Base-by-base conservation (phyloP, 2,113 vertebrate species). In the Vidua chalybeata region DNA sequence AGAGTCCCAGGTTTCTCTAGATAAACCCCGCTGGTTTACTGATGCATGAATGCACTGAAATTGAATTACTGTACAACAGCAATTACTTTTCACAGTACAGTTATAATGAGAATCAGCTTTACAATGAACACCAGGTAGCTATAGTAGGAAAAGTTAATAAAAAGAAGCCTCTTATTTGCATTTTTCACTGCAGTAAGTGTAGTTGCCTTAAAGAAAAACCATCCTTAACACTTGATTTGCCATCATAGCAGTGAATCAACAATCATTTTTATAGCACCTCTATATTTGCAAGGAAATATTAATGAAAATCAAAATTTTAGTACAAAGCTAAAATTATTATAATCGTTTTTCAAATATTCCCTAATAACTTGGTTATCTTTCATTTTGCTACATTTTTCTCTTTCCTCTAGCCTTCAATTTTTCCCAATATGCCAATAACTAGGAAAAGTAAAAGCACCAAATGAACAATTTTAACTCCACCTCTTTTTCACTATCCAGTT, bases 41-140 rank as follows among this genome's bases (percentile, higher is more conserved):
- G 98, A 97, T 95, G 98, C 96, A 93, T 97, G 98, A 97, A 98
- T 94, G 96, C 95, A 80, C 97, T 94, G 98, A 99, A 99, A 99
- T 98, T 99, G 98, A 99, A 99, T 99, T 98, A 98, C 98, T 98
- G 98, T 98, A 99, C 98, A 98, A 97, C 97, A 96, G 97, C 98
- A 98, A 98, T 98, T 98, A 98, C 98, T 98, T 98, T 97, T 97
- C 97, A 96, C 97, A 95, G 97, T 72, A 96, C 93, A 94, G 94
- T 96, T 97, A 97, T 97, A 98, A 98, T 97, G 96, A 98, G 97
- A 98, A 97, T 97, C 97, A 75, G 96, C 94, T 95, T 93, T 76
- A 75, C 97, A 89, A 96, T 77, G 95, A 97, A 95, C 93, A 96
- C 96, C 96, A 96, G 97, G 97, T 95, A 97, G 87, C 93, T 87